Evolutionary conservation across 2,888 invertebrate genomes (phyloP), one percentile per base, ranked within the genome.

Genomic region (Caenorhabditis angaria): DNA sequence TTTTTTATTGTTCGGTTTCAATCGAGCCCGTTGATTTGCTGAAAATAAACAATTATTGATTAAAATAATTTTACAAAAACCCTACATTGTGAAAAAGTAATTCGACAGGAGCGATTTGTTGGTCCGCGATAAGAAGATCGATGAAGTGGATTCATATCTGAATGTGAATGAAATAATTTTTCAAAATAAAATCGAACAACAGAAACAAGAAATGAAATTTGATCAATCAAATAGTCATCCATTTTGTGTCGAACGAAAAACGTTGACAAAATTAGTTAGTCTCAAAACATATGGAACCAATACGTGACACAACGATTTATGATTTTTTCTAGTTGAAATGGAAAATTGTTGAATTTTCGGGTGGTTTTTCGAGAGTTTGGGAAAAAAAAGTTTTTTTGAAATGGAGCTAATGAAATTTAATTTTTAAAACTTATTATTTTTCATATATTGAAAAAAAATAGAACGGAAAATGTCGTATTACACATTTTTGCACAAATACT

Each of bases 221-320:
- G 41, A 41, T 41, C 41, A 41, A 41, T 41, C 41, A 41, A 41
- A n/a, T n/a, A 41, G 41, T 41, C 41, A 41, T 41, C 41, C 10
- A 32, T 41, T 41, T 18, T 41, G n/a, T 41, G 14, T 41, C 41
- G 41, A 41, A 41, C 41, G 41, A 41, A 41, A 41, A 41, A 41
- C 41, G 41, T 41, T 41, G 41, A 41, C 41, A 41, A 14, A 41
- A 41, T 41, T 41, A 41, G 41, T 41, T 41, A 41, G 41, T 41
- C 41, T 41, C 41, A 41, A 41, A 41, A 41, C 41, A 41, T 41
- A 41, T 41, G 41, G 41, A 41, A 41, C 41, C 41, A 41, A 41
- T 41, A 41, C 41, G 41, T 41, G 41, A 41, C 41, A 41, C 41
- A 41, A 41, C 14, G 41, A 41, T 41, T 41, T 41, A 41, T 41